These are phyloP conservation scores for Sarcophaga bullata DNA, from an alignment of 1,140 invertebrate species.

Conservation along the genomic window DNA sequence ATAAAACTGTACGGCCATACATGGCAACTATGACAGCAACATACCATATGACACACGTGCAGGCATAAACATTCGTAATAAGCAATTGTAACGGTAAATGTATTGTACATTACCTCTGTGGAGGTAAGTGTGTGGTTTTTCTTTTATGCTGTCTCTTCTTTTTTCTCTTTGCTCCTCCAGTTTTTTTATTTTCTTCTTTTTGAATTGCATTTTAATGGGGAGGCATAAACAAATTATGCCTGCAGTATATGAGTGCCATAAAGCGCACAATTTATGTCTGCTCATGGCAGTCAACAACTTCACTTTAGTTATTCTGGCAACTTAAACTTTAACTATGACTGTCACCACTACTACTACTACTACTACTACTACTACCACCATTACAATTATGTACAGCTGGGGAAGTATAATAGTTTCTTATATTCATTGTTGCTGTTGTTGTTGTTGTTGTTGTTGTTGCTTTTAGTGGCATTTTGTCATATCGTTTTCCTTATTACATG, in stretches of 20 bases:
- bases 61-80: no score
- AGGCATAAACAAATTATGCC: conserved; percentile 31
- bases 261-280: conserved; percentile 32
- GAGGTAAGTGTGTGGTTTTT: no score
- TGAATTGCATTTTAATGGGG: not conserved
- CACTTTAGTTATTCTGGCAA: not conserved
- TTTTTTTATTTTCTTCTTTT: not conserved
- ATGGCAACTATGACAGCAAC: no score
- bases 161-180: no score
- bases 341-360: not conserved
- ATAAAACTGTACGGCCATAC: no score
- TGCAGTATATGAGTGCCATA: conserved; percentile 33
- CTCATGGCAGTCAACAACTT: not conserved
- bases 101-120: no score
- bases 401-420: not conserved
- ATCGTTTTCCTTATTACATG: not conserved
- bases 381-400: not conserved
- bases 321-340: conserved; percentile 3
- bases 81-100: no score
- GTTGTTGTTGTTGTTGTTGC: not conserved
- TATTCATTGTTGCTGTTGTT: not conserved
- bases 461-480: not conserved
- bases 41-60: no score
- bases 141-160: no score
- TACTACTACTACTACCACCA: no score